These are phyloP conservation scores for Prunella fulvescens DNA, from an alignment of 2,113 vertebrate species.

Conservation along the genomic window DNA sequence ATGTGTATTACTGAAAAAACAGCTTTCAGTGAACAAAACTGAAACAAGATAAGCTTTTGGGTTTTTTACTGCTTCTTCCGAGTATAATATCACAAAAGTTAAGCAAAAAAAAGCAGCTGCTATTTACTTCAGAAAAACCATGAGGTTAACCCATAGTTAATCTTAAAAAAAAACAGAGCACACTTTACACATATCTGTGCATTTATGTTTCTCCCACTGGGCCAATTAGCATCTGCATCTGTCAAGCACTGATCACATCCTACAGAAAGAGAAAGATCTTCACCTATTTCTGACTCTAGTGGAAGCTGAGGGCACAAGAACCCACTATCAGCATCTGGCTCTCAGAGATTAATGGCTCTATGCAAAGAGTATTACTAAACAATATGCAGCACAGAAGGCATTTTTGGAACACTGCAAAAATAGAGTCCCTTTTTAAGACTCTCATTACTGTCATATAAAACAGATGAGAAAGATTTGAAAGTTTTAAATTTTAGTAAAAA, in stretches of 20 bases:
- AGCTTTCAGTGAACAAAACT: neutral
- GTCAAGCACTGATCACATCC: neutral
- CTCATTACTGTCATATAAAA: constrained; percentile 57
- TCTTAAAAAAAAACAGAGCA: neutral
- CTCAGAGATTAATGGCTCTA: neutral
- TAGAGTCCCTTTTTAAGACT: constrained; percentile 46
- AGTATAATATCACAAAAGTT: neutral
- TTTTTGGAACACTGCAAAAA: constrained; percentile 48
- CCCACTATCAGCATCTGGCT: neutral
- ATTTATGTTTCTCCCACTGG: neutral
- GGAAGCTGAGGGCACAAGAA: neutral
- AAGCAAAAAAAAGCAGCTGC: neutral
- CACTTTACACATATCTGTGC: neutral
- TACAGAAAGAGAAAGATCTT: neutral
- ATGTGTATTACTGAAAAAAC: neutral
- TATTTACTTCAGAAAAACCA: neutral
- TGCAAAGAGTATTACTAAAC: constrained; percentile 37
- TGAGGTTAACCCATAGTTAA: neutral
- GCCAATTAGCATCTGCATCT: constrained; percentile 9
- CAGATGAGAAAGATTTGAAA: constrained; percentile 54
- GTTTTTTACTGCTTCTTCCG: neutral
- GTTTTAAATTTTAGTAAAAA: constrained; percentile 27
- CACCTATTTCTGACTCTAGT: neutral
- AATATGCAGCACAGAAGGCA: constrained; percentile 38
- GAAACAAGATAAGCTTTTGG: neutral